Conservation (phyloP, 1,140 invertebrate species). For the Dreissena rostriformis region DNA sequence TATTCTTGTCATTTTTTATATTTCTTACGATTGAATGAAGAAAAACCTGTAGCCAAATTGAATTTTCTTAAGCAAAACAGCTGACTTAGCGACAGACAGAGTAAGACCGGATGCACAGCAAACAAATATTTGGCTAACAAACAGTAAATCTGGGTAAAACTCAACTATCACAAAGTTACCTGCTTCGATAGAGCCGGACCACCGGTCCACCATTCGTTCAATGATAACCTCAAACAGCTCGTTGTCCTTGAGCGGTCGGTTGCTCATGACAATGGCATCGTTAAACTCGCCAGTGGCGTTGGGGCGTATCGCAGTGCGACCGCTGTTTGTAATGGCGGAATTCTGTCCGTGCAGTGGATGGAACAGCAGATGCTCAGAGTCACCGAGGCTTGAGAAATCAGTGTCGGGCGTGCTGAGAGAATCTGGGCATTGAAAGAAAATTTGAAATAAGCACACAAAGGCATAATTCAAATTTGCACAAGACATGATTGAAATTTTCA, state of each 20-base stretch:
- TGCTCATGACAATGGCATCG: slow-evolving; percentile 95
- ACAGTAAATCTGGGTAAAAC: too few species aligned
- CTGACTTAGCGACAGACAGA: too few species aligned
- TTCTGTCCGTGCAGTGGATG: slow-evolving; percentile 95
- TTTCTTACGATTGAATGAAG: too few species aligned
- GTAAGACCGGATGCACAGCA: too few species aligned
- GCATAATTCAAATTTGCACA: too few species aligned
- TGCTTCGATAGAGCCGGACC: slow-evolving; percentile 94
- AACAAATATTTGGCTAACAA: too few species aligned
- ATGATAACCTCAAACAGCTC: slow-evolving; percentile 96
- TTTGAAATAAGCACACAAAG: background rate
- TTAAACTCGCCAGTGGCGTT: slow-evolving; percentile 95
- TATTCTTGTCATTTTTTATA: too few species aligned
- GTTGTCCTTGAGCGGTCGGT: slow-evolving; percentile 91
- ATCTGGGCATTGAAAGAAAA: slow-evolving; percentile 60
- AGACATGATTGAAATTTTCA: too few species aligned
- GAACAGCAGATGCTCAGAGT: slow-evolving; percentile 89
- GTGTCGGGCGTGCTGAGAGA: slow-evolving; percentile 72
- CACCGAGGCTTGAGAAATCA: slow-evolving; percentile 69
- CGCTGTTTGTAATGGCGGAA: slow-evolving; percentile 92
- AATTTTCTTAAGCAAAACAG: too few species aligned
- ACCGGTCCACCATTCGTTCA: slow-evolving; percentile 95
- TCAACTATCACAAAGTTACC: slow-evolving; percentile 81
- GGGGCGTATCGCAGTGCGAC: slow-evolving; percentile 90
- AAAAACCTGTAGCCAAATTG: too few species aligned